These are phyloP conservation scores for Tetrapedia diversipes DNA, from an alignment of 2,888 invertebrate species.

Conservation along the genomic window DNA sequence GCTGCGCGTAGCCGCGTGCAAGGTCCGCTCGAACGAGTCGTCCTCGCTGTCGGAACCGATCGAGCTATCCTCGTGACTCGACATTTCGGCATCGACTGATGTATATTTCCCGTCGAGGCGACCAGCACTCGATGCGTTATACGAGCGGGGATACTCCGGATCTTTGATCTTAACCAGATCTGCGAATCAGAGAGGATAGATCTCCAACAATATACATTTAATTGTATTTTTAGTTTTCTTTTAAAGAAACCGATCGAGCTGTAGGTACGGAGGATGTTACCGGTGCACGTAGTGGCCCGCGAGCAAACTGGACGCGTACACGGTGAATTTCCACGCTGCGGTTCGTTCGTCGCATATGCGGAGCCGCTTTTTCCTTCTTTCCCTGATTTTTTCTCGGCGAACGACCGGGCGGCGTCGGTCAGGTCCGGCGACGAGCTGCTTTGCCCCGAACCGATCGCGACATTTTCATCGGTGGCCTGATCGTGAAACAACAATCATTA, in stretches of 20 bases:
- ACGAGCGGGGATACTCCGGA: conserved; percentile 54
- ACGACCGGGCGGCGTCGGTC: neutral
- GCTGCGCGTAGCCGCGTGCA: neutral
- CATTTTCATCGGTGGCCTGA: conserved; percentile 29
- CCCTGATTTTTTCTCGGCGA: neutral
- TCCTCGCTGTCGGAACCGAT: conserved; percentile 73
- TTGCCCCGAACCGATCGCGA: neutral
- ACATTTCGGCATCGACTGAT: conserved; percentile 78
- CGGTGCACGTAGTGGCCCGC: neutral
- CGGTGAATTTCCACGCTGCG: conserved; percentile 1
- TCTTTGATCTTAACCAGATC: conserved; percentile 56
- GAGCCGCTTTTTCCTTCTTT: neutral
- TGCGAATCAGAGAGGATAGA: conserved; percentile 35
- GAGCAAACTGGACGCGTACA: neutral
- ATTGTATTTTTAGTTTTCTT: conserved; percentile 36
- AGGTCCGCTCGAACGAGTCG: conserved; percentile 33
- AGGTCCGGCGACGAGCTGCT: neutral
- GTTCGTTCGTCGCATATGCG: neutral
- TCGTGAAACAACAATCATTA: conserved; percentile 30
- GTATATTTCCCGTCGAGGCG: conserved; percentile 39
- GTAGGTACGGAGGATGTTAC: conserved; percentile 16
- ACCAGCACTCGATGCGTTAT: conserved; percentile 42
- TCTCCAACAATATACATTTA: conserved; percentile 40
- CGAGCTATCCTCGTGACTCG: conserved; percentile 77
- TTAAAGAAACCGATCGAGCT: neutral